Evolutionary conservation across 2,113 vertebrate genomes (phyloP).

Genomic region (Cnemophilus loriae): DNA sequence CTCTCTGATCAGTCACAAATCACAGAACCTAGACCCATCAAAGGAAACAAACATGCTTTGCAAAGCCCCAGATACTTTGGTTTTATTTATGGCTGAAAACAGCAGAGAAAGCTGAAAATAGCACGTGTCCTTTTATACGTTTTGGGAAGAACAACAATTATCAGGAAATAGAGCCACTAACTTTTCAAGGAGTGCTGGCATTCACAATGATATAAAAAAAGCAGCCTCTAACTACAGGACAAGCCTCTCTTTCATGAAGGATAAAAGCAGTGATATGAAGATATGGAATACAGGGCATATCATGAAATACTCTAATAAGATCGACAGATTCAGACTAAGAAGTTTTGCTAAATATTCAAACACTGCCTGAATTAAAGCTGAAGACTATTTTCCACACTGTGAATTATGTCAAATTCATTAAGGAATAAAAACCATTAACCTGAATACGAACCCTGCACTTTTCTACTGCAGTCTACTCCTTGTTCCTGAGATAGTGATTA

Average conservation of each 20-base stretch:
- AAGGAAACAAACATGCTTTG: not conserved
- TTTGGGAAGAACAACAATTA: not conserved
- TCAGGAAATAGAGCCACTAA: not conserved
- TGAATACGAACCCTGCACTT: constrained; percentile 4
- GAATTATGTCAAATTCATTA: constrained; percentile 22
- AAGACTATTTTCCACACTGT: not conserved
- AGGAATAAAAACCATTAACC: constrained; percentile 13
- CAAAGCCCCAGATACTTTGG: not conserved
- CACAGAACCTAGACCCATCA: not conserved
- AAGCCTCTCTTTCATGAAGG: constrained; percentile 3
- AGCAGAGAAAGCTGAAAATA: not conserved
- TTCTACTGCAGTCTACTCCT: not conserved
- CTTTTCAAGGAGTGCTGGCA: not conserved
- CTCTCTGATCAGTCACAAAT: not conserved
- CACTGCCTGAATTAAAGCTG: not conserved
- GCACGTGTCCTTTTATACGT: not conserved
- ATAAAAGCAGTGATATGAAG: constrained; percentile 21
- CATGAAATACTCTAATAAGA: not conserved
- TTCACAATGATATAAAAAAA: not conserved
- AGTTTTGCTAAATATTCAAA: not conserved
- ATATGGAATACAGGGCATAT: not conserved
- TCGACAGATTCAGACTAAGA: not conserved
- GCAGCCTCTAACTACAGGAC: not conserved
- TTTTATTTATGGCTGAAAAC: not conserved
- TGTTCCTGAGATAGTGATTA: constrained; percentile 40